These are phyloP conservation scores for Syrista parreyssii DNA, from an alignment of 2,888 invertebrate genomes.

Conservation along the genomic window DNA sequence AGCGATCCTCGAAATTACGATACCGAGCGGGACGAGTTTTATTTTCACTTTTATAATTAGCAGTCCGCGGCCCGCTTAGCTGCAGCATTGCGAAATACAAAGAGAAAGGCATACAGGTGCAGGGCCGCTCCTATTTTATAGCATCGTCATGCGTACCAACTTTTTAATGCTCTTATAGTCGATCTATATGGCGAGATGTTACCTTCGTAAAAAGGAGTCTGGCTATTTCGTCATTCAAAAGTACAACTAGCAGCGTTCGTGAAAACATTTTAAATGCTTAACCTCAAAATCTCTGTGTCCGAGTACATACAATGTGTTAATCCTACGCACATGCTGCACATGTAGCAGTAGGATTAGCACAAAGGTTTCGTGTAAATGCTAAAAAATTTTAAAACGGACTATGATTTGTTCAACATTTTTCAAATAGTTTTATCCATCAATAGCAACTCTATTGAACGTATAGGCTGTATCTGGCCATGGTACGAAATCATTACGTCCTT, in stretches of 20 bases:
- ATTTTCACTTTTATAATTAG: slow-evolving; percentile 28
- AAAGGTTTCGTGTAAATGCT: background rate
- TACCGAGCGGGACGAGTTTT: slow-evolving; percentile 6
- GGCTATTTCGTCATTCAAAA: background rate
- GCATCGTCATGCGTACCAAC: background rate
- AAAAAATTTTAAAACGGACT: background rate
- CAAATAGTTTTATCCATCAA: background rate
- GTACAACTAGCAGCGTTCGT: background rate
- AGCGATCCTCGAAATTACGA: background rate
- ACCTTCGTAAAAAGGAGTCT: background rate
- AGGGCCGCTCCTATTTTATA: slow-evolving; percentile 16
- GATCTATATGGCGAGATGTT: background rate
- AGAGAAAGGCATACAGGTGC: slow-evolving; percentile 25
- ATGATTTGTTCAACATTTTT: background rate
- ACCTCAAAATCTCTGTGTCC: background rate
- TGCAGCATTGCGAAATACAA: slow-evolving; percentile 24
- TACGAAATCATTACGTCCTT: background rate
- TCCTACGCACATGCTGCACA: background rate
- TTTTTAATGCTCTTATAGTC: background rate
- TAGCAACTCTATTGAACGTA: background rate
- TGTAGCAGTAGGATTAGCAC: background rate
- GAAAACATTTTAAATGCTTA: background rate
- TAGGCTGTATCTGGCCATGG: background rate
- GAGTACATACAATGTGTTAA: background rate
- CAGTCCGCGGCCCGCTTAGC: slow-evolving; percentile 6